Conservation (phyloP, 2,797 vertebrate genomes). For the Sebastes oblongus region DNA sequence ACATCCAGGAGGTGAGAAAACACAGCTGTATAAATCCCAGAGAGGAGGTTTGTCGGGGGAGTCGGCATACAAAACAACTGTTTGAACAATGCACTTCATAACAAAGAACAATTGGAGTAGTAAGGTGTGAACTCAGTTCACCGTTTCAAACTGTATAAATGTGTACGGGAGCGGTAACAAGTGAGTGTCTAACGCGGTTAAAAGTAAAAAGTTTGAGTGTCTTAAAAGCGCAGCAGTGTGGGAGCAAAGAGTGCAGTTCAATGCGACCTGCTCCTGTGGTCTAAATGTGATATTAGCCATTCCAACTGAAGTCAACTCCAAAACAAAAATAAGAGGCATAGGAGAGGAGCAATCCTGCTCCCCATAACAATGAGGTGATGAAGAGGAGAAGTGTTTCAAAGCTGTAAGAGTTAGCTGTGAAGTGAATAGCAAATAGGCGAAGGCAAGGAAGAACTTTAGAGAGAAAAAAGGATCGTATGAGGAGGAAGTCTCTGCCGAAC, state of each 20-base stretch:
- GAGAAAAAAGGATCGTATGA: background rate
- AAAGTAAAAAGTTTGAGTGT: constrained; percentile 7
- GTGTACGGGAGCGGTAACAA: constrained; percentile 1
- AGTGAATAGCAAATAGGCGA: constrained; percentile 62
- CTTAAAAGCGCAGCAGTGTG: constrained; percentile 17
- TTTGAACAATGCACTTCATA: constrained; percentile 26
- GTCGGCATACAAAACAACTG: constrained; percentile 3
- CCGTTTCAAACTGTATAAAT: constrained; percentile 28
- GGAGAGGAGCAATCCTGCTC: constrained; percentile 38
- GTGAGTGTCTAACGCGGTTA: background rate
- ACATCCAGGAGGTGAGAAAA: background rate
- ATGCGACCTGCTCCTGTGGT: constrained; percentile 33
- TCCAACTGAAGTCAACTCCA: constrained; percentile 56
- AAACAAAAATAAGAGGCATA: constrained; percentile 51
- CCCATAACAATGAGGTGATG: constrained; percentile 70
- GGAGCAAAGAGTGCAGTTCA: constrained; percentile 34
- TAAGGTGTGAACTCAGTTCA: background rate
- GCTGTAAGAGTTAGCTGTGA: constrained; percentile 56
- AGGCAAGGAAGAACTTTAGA: constrained; percentile 25
- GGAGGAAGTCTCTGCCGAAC: constrained; percentile 43
- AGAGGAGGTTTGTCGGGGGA: background rate
- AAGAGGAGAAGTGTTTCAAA: constrained; percentile 55
- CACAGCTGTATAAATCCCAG: background rate
- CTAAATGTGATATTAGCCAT: constrained; percentile 61
- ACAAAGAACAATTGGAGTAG: background rate